Percentiles rank a stretch among this genome's conserved stretches.
These are phyloP conservation scores for Xiphorhynchus elegans DNA, from an alignment of 2,113 vertebrate genomes.

Conservation along the genomic window DNA sequence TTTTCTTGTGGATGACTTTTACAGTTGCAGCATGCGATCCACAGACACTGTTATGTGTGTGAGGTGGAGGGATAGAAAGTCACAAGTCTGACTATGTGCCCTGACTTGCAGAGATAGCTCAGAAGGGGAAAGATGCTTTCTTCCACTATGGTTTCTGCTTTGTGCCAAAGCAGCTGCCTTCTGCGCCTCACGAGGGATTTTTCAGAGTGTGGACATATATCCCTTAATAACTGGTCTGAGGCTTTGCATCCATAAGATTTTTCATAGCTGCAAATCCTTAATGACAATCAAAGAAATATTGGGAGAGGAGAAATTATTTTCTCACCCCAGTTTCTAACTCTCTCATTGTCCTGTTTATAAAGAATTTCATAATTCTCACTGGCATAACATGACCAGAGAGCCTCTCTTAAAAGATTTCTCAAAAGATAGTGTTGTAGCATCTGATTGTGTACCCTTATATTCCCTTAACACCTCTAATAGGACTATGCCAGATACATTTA, in stretches of 20 bases:
- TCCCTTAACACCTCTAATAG: not conserved
- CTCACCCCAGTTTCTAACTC: not conserved
- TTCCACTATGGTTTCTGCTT: not conserved
- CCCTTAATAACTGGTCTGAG: not conserved
- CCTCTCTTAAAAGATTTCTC: not conserved
- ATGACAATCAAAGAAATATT: not conserved
- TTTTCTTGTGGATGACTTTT: not conserved
- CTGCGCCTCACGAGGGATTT: not conserved
- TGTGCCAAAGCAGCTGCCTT: not conserved
- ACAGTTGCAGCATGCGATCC: not conserved
- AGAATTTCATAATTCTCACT: not conserved
- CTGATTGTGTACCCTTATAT: not conserved
- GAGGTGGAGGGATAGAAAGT: not conserved
- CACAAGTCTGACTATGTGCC: not conserved
- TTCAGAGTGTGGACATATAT: not conserved
- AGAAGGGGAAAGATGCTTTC: not conserved
- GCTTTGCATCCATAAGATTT: not conserved
- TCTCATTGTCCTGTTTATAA: not conserved
- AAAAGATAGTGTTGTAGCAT: fast-evolving
- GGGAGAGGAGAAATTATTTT: not conserved
- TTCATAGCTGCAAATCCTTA: not conserved
- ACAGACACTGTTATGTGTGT: fast-evolving
- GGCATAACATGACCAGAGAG: not conserved
- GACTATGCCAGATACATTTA: not conserved
- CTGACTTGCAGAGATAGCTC: not conserved